A percentile compares a stretch with the other conserved stretches of the same genome.
Evolutionary conservation across 2,113 vertebrate species (phyloP).

Genomic region (Neodontobutis hainanensis): DNA sequence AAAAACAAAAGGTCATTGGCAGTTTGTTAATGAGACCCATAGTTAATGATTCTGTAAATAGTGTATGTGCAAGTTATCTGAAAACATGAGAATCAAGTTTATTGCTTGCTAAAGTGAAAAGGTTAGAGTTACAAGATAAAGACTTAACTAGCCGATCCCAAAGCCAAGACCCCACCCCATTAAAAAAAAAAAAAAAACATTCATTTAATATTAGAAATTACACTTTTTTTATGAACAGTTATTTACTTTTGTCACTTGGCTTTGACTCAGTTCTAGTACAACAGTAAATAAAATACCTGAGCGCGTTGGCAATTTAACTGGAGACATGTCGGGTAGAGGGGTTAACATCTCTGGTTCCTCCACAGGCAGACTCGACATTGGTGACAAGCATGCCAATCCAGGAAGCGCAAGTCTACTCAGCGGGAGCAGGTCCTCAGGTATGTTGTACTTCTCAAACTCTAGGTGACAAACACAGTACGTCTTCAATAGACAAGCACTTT

Average conservation of each 20-base stretch:
- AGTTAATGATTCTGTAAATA: neutral
- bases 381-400: constrained; percentile 53
- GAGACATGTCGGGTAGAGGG: constrained; percentile 31
- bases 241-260: too few relatives aligned
- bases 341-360: constrained; percentile 32
- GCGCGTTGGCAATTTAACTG: constrained; percentile 21
- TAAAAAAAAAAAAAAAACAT: too few relatives aligned
- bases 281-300: constrained; percentile 46
- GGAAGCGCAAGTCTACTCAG: constrained; percentile 52
- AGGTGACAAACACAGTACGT: neutral
- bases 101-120: too few relatives aligned
- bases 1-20: constrained; percentile 17
- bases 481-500: too few relatives aligned
- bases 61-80: too few relatives aligned
- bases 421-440: constrained; percentile 65
- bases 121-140: too few relatives aligned
- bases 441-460: constrained; percentile 62
- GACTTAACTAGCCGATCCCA: too few relatives aligned
- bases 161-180: too few relatives aligned
- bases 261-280: too few relatives aligned
- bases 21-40: constrained; percentile 26
- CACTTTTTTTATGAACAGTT: too few relatives aligned
- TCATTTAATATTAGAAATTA: too few relatives aligned
- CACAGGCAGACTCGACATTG: neutral
- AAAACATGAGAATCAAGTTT: too few relatives aligned